A percentile compares a stretch with the other conserved stretches of the same genome.
These are phyloP conservation scores for Kryptopterus vitreolus DNA, from an alignment of 2,797 vertebrate species.

Conservation along the genomic window DNA sequence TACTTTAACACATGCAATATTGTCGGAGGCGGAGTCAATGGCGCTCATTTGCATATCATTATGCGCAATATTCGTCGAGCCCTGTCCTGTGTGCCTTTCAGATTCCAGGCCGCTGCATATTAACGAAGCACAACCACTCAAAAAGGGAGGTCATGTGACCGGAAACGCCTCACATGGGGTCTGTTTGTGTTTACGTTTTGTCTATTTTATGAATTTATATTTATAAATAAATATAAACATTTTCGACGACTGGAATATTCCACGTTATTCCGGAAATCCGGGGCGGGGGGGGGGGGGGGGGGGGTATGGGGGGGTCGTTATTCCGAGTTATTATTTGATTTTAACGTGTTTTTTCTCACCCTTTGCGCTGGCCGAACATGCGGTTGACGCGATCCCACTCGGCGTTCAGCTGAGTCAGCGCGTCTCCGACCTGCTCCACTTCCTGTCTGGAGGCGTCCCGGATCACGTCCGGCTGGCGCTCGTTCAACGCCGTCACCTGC, in stretches of 20 bases:
- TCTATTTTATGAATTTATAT: too few species aligned
- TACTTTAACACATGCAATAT: not conserved
- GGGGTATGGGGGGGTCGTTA: too few species aligned
- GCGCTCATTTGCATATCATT: not conserved
- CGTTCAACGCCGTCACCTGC: constrained; percentile 82
- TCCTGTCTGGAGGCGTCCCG: constrained; percentile 83
- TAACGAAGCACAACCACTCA: not conserved
- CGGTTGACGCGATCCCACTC: constrained; percentile 93
- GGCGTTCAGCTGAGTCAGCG: constrained; percentile 84
- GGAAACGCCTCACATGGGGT: too few species aligned
- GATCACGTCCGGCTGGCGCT: constrained; percentile 87
- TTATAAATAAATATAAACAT: too few species aligned
- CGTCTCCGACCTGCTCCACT: constrained; percentile 83
- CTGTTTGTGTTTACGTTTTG: too few species aligned
- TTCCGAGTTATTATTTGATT: too few species aligned
- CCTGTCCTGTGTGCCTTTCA: too few species aligned
- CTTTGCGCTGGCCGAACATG: constrained; percentile 87
- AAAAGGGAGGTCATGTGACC: not conserved
- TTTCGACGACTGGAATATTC: too few species aligned
- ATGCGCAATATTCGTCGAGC: not conserved
- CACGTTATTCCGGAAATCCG: too few species aligned
- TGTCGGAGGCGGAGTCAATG: not conserved
- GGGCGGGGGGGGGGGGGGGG: too few species aligned
- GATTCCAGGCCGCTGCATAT: not conserved
- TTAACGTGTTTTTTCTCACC: too few species aligned